Conservation (phyloP, 1,140 invertebrate species). For the Chrysomallon squamiferum region DNA sequence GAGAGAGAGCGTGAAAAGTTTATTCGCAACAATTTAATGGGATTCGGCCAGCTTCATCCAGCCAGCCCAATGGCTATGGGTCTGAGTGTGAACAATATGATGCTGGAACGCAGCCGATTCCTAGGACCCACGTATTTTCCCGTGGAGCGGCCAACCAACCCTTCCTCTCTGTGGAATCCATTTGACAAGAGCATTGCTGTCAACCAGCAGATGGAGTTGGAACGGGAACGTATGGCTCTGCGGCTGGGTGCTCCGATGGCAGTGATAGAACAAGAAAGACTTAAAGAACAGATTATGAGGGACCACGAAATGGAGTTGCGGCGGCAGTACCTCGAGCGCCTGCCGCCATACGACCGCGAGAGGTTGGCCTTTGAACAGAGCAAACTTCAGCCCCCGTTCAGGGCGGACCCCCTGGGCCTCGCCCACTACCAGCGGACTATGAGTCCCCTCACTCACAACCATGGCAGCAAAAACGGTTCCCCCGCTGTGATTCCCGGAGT, state of each 20-base stretch:
- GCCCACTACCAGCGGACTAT: slow-evolving; percentile 35
- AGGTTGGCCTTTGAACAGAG: slow-evolving; percentile 27
- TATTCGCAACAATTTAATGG: slow-evolving; percentile 23
- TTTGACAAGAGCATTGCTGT: slow-evolving; percentile 40
- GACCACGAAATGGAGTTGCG: slow-evolving; percentile 27
- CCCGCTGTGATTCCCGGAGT: slow-evolving; percentile 14
- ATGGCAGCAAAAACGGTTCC: slow-evolving; percentile 34
- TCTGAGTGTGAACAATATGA: slow-evolving; percentile 4
- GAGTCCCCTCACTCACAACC: slow-evolving; percentile 41
- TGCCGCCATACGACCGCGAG: slow-evolving; percentile 38
- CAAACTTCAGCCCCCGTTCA: slow-evolving; percentile 19
- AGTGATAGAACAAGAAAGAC: slow-evolving; percentile 38
- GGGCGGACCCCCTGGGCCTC: slow-evolving; percentile 20
- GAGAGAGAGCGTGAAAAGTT: slow-evolving; percentile 34
- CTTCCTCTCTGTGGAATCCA: slow-evolving; percentile 34
- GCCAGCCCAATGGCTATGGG: slow-evolving; percentile 8
- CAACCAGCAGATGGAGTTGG: slow-evolving; percentile 38
- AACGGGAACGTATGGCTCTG: slow-evolving; percentile 37
- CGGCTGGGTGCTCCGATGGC: slow-evolving; percentile 17
- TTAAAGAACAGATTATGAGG: slow-evolving; percentile 43
- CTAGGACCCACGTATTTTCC: slow-evolving; percentile 13
- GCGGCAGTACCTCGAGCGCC: slow-evolving; percentile 32
- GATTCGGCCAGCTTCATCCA: slow-evolving; percentile 18
- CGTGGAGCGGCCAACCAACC: neutral
- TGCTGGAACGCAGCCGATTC: slow-evolving; percentile 31